A percentile compares a stretch with the other conserved stretches of the same genome.
Evolutionary conservation across 2,888 invertebrate genomes (phyloP).

Genomic region (Caenorhabditis macrosperma): DNA sequence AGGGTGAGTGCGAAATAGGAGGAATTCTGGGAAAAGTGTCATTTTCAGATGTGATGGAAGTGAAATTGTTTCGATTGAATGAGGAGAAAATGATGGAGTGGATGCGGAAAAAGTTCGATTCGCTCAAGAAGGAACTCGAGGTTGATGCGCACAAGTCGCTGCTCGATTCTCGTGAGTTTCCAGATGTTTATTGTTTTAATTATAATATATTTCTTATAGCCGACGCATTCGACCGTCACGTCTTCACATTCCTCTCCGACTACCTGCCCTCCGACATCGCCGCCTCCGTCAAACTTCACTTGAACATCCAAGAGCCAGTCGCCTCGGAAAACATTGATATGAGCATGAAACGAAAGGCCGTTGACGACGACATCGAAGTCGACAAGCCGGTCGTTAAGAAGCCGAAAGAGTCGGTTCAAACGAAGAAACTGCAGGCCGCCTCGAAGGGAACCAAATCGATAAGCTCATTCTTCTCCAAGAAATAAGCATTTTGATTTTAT

Average conservation of each 20-base stretch:
- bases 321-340: slow-evolving; percentile 45
- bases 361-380: slow-evolving; percentile 34
- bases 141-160: slow-evolving; percentile 63
- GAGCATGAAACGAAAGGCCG: slow-evolving; percentile 52
- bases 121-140: slow-evolving; percentile 59
- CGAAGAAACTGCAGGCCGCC: slow-evolving; percentile 71
- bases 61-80: slow-evolving; percentile 65
- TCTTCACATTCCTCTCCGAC: slow-evolving; percentile 65
- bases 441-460: slow-evolving; percentile 74
- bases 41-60: slow-evolving; percentile 66
- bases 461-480: slow-evolving; percentile 68
- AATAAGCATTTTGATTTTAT: slow-evolving; percentile 39
- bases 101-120: slow-evolving; percentile 65
- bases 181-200: too few relatives aligned
- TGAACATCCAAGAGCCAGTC: slow-evolving; percentile 60
- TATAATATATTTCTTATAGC: slow-evolving; percentile 27
- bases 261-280: slow-evolving; percentile 45
- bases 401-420: slow-evolving; percentile 60
- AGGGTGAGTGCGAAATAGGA: slow-evolving; percentile 52
- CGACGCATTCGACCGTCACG: slow-evolving; percentile 63
- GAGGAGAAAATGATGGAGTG: slow-evolving; percentile 68
- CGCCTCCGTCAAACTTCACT: slow-evolving; percentile 10
- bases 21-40: not conserved
- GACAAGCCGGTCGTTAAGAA: slow-evolving; percentile 56
- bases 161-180: slow-evolving; percentile 50